Evolutionary conservation across 2,888 invertebrate genomes (phyloP).

Genomic region (Athalia cordata): DNA sequence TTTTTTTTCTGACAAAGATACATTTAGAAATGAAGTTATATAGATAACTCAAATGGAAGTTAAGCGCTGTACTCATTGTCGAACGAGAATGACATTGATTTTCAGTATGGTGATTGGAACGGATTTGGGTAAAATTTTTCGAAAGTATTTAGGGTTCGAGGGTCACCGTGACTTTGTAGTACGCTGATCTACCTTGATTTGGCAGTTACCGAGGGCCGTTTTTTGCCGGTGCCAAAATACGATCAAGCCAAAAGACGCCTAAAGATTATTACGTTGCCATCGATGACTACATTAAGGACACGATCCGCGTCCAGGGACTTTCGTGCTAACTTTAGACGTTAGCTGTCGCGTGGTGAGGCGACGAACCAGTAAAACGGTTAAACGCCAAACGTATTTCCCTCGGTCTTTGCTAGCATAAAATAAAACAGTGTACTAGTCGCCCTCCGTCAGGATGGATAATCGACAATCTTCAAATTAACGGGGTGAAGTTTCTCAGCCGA

Average conservation of each 20-base stretch:
- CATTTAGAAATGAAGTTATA: too few species aligned
- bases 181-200: neutral
- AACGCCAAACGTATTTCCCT: slow-evolving; percentile 47
- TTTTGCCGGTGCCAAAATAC: slow-evolving; percentile 27
- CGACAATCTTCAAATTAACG: slow-evolving; percentile 35
- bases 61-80: too few species aligned
- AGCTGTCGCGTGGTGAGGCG: slow-evolving; percentile 51
- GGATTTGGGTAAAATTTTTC: neutral
- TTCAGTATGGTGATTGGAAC: slow-evolving; percentile 2
- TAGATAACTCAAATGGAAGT: too few species aligned
- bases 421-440: slow-evolving; percentile 63
- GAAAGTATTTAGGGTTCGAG: neutral
- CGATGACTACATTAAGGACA: slow-evolving; percentile 61
- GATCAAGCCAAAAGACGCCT: slow-evolving; percentile 19
- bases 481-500: slow-evolving; percentile 28
- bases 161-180: neutral
- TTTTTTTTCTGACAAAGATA: too few species aligned
- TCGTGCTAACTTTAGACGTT: slow-evolving; percentile 69
- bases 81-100: neutral
- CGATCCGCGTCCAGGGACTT: slow-evolving; percentile 69
- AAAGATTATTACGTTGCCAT: slow-evolving; percentile 62
- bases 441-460: slow-evolving; percentile 48
- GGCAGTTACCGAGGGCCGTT: slow-evolving; percentile 3
- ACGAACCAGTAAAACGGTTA: slow-evolving; percentile 45
- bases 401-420: slow-evolving; percentile 62